Evolutionary conservation across 2,888 invertebrate species (phyloP).

Genomic region (Linnaemya tessellans): DNA sequence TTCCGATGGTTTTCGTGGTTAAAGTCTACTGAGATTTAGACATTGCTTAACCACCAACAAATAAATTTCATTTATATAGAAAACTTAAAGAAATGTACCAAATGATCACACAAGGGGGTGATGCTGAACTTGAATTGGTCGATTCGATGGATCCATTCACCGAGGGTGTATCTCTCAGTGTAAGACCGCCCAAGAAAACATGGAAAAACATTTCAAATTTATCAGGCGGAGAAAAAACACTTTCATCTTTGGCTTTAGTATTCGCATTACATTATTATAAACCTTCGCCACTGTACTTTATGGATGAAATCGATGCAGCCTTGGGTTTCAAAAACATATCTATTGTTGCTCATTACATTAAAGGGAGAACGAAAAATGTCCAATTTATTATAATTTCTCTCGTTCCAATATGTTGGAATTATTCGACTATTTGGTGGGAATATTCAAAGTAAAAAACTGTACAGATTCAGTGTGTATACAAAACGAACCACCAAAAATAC

Average conservation of each 20-base stretch:
- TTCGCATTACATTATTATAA: constrained; percentile 99
- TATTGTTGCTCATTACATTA: constrained; percentile 98
- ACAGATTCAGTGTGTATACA: constrained; percentile 90
- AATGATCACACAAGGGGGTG: constrained; percentile 98
- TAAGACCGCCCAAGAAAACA: constrained; percentile 98
- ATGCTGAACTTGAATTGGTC: constrained; percentile 97
- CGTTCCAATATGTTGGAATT: constrained; percentile 99
- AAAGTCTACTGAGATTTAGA: too few relatives aligned
- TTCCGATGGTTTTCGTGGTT: too few relatives aligned
- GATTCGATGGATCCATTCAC: constrained; percentile 98
- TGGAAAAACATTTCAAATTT: constrained; percentile 99
- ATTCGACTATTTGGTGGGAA: constrained; percentile 95
- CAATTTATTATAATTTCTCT: constrained; percentile 98
- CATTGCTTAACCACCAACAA: too few relatives aligned
- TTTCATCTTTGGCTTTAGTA: constrained; percentile 97
- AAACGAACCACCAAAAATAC: constrained; percentile 80
- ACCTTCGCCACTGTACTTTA: constrained; percentile 98
- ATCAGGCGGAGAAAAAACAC: constrained; percentile 99
- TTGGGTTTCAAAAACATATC: constrained; percentile 99
- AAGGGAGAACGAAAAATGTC: constrained; percentile 97
- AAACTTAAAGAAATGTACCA: constrained; percentile 98
- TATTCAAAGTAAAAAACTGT: constrained; percentile 96
- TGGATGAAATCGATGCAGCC: constrained; percentile 99
- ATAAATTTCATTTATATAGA: too few relatives aligned
- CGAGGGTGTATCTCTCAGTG: constrained; percentile 97